Evolutionary conservation across 2,797 vertebrate species (phyloP).

Genomic region (Sebastes kiyomatsui): DNA sequence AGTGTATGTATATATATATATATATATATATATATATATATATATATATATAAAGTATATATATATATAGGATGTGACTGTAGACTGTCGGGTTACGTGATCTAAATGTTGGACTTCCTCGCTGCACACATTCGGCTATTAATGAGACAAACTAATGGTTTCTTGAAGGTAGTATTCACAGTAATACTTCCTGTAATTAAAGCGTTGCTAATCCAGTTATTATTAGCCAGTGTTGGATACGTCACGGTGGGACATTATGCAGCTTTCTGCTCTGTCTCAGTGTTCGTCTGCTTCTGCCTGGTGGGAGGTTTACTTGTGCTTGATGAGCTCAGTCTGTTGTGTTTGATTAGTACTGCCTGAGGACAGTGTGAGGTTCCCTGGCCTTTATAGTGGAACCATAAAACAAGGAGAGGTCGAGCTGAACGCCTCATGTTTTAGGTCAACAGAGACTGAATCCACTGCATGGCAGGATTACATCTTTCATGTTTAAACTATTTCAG

Average conservation of each 20-base stretch:
- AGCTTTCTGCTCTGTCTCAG: neutral
- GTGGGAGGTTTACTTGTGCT: neutral
- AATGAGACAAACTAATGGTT: neutral
- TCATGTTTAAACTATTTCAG: neutral
- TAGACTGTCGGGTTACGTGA: neutral
- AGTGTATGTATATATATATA: no score
- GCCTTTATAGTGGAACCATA: conserved; percentile 11
- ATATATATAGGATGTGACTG: neutral
- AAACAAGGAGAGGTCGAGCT: conserved; percentile 25
- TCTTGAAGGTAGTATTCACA: neutral
- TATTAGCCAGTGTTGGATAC: neutral
- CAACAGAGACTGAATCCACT: neutral
- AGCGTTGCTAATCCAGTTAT: neutral
- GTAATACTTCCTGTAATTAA: neutral
- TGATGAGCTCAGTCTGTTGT: conserved; percentile 16
- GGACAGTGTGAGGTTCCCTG: neutral
- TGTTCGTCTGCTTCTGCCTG: neutral
- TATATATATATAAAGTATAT: no score
- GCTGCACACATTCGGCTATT: neutral
- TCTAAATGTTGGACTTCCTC: neutral
- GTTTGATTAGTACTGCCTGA: conserved; percentile 33
- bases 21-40: no score
- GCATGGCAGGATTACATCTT: neutral
- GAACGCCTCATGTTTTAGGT: neutral
- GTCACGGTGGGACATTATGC: neutral